Evolutionary conservation across 2,113 vertebrate genomes (phyloP).

Genomic region (Syngnathus scovelli): DNA sequence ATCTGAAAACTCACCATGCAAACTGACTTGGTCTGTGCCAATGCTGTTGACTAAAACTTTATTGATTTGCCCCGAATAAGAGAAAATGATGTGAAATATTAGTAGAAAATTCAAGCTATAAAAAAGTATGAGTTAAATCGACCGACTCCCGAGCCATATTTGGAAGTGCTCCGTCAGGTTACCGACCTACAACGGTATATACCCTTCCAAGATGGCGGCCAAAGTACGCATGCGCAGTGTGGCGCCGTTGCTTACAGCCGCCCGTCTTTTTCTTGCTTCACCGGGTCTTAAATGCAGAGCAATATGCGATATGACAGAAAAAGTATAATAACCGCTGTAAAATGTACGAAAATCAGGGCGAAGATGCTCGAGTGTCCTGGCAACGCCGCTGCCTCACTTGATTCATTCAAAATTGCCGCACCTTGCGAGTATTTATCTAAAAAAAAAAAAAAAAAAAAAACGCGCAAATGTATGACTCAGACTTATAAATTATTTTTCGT

Average conservation of each 20-base stretch:
- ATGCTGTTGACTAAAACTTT: no score
- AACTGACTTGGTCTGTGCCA: no score
- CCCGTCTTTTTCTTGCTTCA: neutral
- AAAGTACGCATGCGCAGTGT: neutral
- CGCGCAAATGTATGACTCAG: neutral
- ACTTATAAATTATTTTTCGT: constrained; percentile 20
- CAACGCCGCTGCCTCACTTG: constrained; percentile 37
- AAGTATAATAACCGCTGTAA: neutral
- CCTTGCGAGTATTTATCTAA: neutral
- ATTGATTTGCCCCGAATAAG: no score
- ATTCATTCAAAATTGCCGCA: neutral
- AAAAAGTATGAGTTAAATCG: no score
- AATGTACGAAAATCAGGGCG: neutral
- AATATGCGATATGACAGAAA: neutral
- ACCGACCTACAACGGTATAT: neutral
- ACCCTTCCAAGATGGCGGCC: neutral
- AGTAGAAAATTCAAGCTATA: no score
- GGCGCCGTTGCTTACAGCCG: neutral
- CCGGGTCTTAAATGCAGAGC: neutral
- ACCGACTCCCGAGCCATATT: neutral
- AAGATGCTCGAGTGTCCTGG: constrained; percentile 43
- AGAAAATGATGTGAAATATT: no score
- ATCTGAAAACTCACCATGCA: neutral
- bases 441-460: no score
- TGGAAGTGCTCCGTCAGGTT: no score